These are phyloP conservation scores for Phymatocera aterrima DNA, from an alignment of 2,888 invertebrate genomes.

Conservation along the genomic window DNA sequence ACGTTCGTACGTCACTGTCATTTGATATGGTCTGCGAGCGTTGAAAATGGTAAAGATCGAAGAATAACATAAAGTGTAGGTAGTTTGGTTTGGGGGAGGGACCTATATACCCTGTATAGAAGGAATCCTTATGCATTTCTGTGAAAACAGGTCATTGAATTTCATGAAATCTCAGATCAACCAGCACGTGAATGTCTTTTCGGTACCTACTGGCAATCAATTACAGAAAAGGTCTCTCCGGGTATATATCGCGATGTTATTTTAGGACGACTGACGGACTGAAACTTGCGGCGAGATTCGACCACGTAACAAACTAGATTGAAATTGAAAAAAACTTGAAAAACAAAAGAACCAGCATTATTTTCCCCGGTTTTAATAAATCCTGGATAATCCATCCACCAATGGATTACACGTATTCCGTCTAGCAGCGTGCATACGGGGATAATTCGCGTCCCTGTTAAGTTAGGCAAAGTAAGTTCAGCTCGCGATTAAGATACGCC, in stretches of 20 bases:
- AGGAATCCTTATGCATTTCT: slow-evolving; percentile 6
- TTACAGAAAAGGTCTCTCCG: slow-evolving; percentile 6
- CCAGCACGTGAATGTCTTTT: not conserved
- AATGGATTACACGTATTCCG: too few relatives aligned
- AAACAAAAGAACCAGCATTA: not conserved
- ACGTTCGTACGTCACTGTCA: too few relatives aligned
- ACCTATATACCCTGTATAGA: not conserved
- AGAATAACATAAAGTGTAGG: too few relatives aligned
- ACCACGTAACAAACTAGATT: not conserved
- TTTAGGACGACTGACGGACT: not conserved
- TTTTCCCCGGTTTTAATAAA: too few relatives aligned
- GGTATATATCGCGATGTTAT: slow-evolving; percentile 1
- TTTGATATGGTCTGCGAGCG: too few relatives aligned
- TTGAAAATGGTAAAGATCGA: too few relatives aligned
- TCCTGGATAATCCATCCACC: too few relatives aligned
- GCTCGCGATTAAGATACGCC: slow-evolving; percentile 9
- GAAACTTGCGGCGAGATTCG: not conserved
- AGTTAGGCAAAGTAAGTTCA: slow-evolving; percentile 2
- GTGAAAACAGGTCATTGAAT: slow-evolving; percentile 15
- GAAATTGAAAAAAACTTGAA: too few relatives aligned
- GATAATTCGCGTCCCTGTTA: too few relatives aligned
- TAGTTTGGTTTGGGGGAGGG: not conserved
- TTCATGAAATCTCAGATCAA: not conserved
- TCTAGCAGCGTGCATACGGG: too few relatives aligned
- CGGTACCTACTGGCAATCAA: not conserved